Evolutionary conservation across 2,113 vertebrate genomes (phyloP), one percentile per base, ranked within the genome.

Genomic region (Drymodes brunneopygia): DNA sequence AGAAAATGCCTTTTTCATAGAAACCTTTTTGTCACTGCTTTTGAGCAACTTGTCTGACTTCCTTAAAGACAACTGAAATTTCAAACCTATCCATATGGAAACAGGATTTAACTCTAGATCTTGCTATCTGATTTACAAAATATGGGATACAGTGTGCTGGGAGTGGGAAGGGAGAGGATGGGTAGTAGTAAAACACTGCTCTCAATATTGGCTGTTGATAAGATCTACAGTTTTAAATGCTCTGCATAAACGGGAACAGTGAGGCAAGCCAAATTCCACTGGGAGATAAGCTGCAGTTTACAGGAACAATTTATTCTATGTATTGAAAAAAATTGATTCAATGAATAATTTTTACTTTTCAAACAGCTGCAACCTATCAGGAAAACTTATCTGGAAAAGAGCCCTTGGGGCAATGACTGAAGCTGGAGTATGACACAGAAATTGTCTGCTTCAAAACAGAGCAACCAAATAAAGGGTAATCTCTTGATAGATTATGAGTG

Each of bases 391-490:
- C 80, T 88, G 66, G 65, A 3, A 1, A 83, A 94, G 35, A 58
- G 84, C 47, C 82, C 95, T 88, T 5, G 0, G 66, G 96, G 79
- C 42, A 88, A 38, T 2, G 13, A 88, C 25, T 83, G 67, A 90
- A 93, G 71, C 31, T 62, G 45, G 56, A 84, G 25, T 17, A 69
- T 2, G 36, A 70, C 69, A 77, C 0, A 80, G 66, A 92, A 92
- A 69, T 13, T 4, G 15, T 14, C 82, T 33, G 66, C 86, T 90
- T 86, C 71, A 67, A 89, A 93, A 83, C 38, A 54, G 8, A 88
- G 48, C 60, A 58, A 89, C 75, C 71, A 94, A 90, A 94, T 54
- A 58, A 96, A 91, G 21, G 56, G 44, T 40, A 88, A 91, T 94
- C 44, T 88, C 62, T 73, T 74, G 35, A 71, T 6, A 86, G n/a